Conservation (phyloP, 2,888 invertebrate genomes). For the Oligia fasciuncula region DNA sequence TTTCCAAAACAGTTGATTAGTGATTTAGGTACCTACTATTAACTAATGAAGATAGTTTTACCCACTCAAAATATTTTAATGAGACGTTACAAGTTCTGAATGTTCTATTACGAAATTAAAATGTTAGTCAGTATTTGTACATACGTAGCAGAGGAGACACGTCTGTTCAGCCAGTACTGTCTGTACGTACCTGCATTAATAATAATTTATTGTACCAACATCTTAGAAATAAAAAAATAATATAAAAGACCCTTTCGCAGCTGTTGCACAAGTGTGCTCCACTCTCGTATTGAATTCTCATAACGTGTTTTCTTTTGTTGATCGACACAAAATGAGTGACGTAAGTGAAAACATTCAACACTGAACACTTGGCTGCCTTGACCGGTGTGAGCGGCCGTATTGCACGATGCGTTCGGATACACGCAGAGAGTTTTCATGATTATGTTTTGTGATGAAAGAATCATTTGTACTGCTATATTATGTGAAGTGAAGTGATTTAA, state of each 20-base stretch:
- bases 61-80: constrained; percentile 14
- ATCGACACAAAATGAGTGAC: constrained; percentile 66
- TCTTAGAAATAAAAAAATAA: constrained; percentile 39
- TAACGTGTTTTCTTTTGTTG: constrained; percentile 68
- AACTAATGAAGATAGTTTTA: constrained; percentile 1
- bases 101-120: constrained; percentile 27
- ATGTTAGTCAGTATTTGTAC: constrained; percentile 44
- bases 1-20: not conserved
- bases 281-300: constrained; percentile 56
- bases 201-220: constrained; percentile 38
- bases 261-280: constrained; percentile 58
- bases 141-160: constrained; percentile 47
- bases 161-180: constrained; percentile 35
- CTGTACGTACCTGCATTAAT: constrained; percentile 51
- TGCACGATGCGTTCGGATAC: constrained; percentile 49
- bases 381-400: constrained; percentile 27
- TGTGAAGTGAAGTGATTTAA: constrained; percentile 2
- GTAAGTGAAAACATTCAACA: constrained; percentile 63
- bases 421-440: constrained; percentile 14
- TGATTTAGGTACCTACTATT: not conserved
- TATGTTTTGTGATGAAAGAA: not conserved
- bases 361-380: constrained; percentile 44
- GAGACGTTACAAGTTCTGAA: constrained; percentile 5
- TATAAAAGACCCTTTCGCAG: constrained; percentile 52
- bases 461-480: not conserved